These are phyloP conservation scores for Vanacampus margaritifer DNA, from an alignment of 2,113 vertebrate species.

Conservation along the genomic window DNA sequence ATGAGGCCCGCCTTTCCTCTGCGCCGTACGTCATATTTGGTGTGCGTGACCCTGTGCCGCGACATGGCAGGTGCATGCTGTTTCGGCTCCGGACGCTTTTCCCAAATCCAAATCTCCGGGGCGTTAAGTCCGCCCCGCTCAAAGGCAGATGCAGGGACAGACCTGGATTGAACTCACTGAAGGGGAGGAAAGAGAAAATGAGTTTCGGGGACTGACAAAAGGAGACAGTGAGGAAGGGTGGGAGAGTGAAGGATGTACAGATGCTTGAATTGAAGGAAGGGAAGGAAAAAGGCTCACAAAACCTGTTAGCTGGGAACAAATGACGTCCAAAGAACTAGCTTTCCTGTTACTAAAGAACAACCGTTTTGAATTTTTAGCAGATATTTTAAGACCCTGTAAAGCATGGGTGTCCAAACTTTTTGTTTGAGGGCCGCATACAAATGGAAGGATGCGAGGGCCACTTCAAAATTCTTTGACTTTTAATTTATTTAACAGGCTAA, in stretches of 20 bases:
- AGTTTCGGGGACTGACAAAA: conserved; percentile 11
- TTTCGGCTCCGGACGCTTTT: not conserved
- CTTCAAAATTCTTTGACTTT: too few relatives aligned
- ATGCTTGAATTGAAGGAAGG: conserved; percentile 44
- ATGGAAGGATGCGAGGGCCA: too few relatives aligned
- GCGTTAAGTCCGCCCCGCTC: conserved; percentile 22
- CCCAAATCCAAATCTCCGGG: conserved; percentile 16
- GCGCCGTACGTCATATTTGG: conserved; percentile 20
- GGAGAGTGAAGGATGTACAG: conserved; percentile 6
- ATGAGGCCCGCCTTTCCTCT: conserved; percentile 58
- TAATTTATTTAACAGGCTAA: too few relatives aligned
- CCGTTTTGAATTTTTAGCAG: not conserved
- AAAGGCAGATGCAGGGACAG: conserved; percentile 4
- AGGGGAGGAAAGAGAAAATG: conserved; percentile 4
- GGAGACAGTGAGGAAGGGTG: conserved; percentile 17
- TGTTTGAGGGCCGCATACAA: too few relatives aligned
- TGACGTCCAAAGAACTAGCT: not conserved
- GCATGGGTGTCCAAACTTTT: too few relatives aligned
- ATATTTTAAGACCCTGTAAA: too few relatives aligned
- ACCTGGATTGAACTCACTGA: not conserved
- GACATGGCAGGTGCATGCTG: conserved; percentile 3
- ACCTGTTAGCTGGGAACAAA: conserved; percentile 21
- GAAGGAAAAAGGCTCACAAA: conserved; percentile 36
- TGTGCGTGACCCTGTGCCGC: conserved; percentile 10
- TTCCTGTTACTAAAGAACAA: not conserved